Base-by-base conservation (phyloP, 2,113 vertebrate genomes). In the Sterrhoptilus dennistouni region DNA sequence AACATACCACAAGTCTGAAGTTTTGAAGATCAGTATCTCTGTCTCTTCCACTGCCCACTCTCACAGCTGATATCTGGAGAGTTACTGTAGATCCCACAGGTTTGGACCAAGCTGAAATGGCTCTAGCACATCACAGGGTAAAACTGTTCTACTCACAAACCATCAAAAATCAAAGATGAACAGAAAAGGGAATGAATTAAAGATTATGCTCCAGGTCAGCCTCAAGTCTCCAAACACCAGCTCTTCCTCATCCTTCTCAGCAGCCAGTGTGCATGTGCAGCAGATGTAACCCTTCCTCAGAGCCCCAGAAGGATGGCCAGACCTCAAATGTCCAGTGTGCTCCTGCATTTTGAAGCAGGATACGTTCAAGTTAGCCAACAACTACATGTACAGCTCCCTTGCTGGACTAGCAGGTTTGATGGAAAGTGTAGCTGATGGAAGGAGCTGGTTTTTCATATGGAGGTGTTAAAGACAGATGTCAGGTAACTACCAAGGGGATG, bases 1-100 rank as follows among this genome's bases (percentile, higher is more conserved):
- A 1, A 50, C 16, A 31, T 21, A 57, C 29, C 22, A 35, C 11
- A 68, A 22, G 5, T 15, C 50, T 68, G 40, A 0, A 0, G n/a
- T 14, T 88, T 81, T 68, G 56, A 64, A 75, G 40, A 75, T 36
- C 14, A 19, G 1, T 47, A 57, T 8, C 2, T 35, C 47, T 78
- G 17, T 47, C 40, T 16, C 6, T 84, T 79, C 12, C 44, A 42
- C 53, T 59, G 17, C 38, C 45, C 5, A 2, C 17, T 57, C 14
- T 12, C 38, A 47, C 21, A 77, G 47, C 6, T 45, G 19, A 29
- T 24, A 5, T 42, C 54, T 50, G 22, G 45, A 80, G 59, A 54
- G 31, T 9, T 60, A 4, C 31, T 74, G 21, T 38, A 50, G 28
- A 42, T 85, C 14, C 27, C 40, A 57, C 8, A 83, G 42, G 42